Conservation (phyloP, 2,113 vertebrate species). For the Bos taurus region DNA sequence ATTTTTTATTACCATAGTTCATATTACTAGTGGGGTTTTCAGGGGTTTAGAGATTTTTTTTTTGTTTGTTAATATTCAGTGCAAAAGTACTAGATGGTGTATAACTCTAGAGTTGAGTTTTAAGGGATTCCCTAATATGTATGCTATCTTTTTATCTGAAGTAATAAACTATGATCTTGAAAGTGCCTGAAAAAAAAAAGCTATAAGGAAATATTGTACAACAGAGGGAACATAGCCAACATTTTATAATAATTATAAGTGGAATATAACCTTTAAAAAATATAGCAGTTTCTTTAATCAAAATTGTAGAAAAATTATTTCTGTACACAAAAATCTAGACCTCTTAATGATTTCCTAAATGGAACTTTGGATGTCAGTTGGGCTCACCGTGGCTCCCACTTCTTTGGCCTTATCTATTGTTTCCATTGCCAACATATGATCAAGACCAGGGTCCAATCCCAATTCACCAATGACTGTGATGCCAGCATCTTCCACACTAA, state of each 20-base stretch:
- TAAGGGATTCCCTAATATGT: conserved; percentile 89
- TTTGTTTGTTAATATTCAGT: conserved; percentile 40
- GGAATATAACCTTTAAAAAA: not conserved
- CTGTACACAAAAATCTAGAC: not conserved
- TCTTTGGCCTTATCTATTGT: conserved; percentile 94
- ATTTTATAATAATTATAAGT: not conserved
- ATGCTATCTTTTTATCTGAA: conserved; percentile 92
- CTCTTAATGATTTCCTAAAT: not conserved
- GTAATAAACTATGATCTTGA: conserved; percentile 93
- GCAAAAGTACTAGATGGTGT: conserved; percentile 84
- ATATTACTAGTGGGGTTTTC: not conserved
- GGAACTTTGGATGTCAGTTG: not conserved
- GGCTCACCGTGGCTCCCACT: conserved; percentile 91
- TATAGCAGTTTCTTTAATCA: not conserved
- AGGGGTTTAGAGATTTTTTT: not conserved
- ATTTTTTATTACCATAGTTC: not conserved
- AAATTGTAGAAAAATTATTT: not conserved
- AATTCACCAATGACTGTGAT: conserved; percentile 93
- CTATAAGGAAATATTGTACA: not conserved
- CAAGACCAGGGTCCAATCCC: conserved; percentile 98
- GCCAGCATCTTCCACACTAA: conserved; percentile 89
- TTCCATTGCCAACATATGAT: conserved; percentile 98
- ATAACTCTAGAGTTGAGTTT: conserved; percentile 86
- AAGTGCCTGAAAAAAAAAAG: conserved; percentile 84
- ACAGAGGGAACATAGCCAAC: not conserved